These are phyloP conservation scores for Physeter macrocephalus DNA, from an alignment of 2,113 vertebrate species.

Conservation along the genomic window DNA sequence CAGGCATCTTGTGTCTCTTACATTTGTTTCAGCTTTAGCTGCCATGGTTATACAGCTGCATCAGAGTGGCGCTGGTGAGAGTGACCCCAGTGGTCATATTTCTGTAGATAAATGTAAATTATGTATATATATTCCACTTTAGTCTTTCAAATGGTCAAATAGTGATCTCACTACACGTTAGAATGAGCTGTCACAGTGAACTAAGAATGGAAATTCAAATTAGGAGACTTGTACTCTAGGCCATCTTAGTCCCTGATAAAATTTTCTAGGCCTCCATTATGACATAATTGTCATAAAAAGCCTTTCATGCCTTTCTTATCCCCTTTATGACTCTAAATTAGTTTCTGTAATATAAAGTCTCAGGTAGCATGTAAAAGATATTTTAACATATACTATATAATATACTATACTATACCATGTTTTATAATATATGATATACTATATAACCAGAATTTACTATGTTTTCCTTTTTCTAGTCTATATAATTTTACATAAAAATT, in stretches of 20 bases:
- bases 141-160: neutral
- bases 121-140: neutral
- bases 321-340: neutral
- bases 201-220: neutral
- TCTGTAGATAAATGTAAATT: neutral
- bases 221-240: neutral
- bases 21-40: neutral
- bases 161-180: neutral
- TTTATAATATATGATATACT: neutral
- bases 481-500: neutral
- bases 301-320: neutral
- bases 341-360: neutral
- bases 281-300: neutral
- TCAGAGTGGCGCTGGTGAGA: neutral
- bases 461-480: neutral
- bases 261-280: neutral
- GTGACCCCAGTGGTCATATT: neutral
- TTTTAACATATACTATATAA: neutral
- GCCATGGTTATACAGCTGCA: neutral
- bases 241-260: neutral
- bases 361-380: neutral
- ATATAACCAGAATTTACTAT: neutral
- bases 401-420: neutral
- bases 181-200: neutral
- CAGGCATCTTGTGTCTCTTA: neutral